Percentiles rank a stretch among this genome's conserved stretches.
phyloP scores from a whole-genome alignment of 2,888 invertebrate species.

The Aphrophora alni region DNA sequence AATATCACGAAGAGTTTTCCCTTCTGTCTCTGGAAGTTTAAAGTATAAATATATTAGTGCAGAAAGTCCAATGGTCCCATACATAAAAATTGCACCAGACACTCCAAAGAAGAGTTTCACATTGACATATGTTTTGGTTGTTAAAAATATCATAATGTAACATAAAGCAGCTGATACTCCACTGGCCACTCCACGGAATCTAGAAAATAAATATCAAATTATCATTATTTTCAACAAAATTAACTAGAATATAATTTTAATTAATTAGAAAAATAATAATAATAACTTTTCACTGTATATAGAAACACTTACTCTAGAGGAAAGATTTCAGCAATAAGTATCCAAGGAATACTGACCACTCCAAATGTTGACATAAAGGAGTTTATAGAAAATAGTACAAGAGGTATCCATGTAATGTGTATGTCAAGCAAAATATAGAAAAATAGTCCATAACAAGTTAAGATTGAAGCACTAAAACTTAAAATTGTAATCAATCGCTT shows the following conservation, averaged over 20 bases:
- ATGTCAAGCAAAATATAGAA: background rate
- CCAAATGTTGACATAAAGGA: slow-evolving; percentile 60
- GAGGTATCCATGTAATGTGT: slow-evolving; percentile 39
- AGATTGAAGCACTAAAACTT: background rate
- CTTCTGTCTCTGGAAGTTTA: slow-evolving; percentile 32
- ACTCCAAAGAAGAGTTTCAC: background rate
- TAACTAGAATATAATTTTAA: no score
- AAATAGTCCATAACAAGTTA: background rate
- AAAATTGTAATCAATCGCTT: background rate
- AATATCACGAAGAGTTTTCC: slow-evolving; percentile 14
- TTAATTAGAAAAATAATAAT: no score
- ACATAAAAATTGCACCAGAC: slow-evolving; percentile 1
- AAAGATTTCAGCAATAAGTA: slow-evolving; percentile 20
- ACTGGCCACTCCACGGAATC: background rate
- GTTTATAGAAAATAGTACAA: slow-evolving; percentile 62
- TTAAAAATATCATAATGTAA: background rate
- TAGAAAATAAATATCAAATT: background rate
- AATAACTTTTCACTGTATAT: background rate
- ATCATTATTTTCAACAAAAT: no score
- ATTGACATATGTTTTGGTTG: background rate
- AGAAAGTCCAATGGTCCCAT: slow-evolving; percentile 17
- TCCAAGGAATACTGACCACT: slow-evolving; percentile 48
- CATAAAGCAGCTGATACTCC: background rate
- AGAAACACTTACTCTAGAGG: slow-evolving; percentile 24
- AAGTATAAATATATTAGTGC: slow-evolving; percentile 21